A percentile compares a stretch with the other conserved stretches of the same genome.
Evolutionary conservation across 2,797 vertebrate species (phyloP).

Genomic region (Micrastur ruficollis): DNA sequence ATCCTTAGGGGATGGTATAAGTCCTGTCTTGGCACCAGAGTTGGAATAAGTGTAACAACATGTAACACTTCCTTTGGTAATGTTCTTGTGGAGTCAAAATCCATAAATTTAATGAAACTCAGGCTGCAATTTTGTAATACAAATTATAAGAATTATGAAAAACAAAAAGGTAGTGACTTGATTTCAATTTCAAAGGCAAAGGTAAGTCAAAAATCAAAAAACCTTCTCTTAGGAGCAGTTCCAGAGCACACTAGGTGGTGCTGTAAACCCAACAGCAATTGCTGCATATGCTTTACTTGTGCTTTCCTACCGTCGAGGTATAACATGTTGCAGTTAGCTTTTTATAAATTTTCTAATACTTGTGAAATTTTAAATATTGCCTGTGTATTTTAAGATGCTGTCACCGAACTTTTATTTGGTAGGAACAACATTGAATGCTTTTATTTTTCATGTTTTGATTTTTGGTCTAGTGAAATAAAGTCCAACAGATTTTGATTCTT

Average conservation of each 20-base stretch:
- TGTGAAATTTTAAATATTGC: background rate
- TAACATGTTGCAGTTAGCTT: background rate
- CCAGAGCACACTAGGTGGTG: conserved; percentile 73
- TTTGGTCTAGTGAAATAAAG: background rate
- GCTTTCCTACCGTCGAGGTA: background rate
- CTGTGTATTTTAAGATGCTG: background rate
- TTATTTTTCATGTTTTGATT: background rate
- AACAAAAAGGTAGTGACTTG: background rate
- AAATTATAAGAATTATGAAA: background rate
- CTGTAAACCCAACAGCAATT: conserved; percentile 59
- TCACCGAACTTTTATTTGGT: background rate
- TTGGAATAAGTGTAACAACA: background rate
- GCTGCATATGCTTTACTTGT: background rate
- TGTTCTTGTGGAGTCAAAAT: background rate
- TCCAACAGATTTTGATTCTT: background rate
- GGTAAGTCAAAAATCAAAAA: background rate
- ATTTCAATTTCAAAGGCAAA: background rate
- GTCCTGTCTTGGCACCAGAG: background rate
- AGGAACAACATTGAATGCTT: background rate
- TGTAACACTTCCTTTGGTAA: background rate
- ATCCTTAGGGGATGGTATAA: background rate
- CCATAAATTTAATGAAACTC: background rate
- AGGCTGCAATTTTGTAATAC: background rate
- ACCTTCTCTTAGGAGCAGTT: background rate
- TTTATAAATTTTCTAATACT: background rate